phyloP scores from a whole-genome alignment of 2,113 vertebrate genomes.

The Syngnathus typhle region DNA sequence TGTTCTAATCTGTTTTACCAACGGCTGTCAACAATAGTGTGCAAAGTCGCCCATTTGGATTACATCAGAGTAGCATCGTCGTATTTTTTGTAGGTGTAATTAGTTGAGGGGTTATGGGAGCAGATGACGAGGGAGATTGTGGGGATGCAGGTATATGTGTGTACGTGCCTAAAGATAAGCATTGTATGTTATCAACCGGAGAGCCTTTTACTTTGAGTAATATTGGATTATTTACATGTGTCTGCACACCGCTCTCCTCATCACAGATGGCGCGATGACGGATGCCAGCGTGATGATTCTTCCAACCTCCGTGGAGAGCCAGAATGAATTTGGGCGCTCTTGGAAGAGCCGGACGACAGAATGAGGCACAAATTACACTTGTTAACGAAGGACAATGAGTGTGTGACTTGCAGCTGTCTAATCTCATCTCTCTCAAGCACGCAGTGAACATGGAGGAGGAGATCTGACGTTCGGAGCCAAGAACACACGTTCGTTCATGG shows the following conservation, averaged over 20 bases:
- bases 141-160: conserved; percentile 15
- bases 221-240: not conserved
- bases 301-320: conserved; percentile 58
- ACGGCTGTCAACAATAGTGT: conserved; percentile 11
- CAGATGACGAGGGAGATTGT: conserved; percentile 20
- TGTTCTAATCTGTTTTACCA: conserved; percentile 19
- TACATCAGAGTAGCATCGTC: conserved; percentile 33
- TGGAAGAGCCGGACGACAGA: conserved; percentile 62
- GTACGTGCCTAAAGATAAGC: not conserved
- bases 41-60: conserved; percentile 34
- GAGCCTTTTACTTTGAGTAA: not conserved
- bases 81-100: conserved; percentile 50
- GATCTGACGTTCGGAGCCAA: conserved; percentile 42
- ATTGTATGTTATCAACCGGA: not conserved
- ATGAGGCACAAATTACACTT: conserved; percentile 65
- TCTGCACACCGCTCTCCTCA: conserved; percentile 39
- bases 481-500: conserved; percentile 29
- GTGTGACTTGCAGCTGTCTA: conserved; percentile 63
- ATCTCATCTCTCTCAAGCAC: conserved; percentile 61
- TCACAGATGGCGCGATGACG: conserved; percentile 67
- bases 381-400: conserved; percentile 67
- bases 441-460: conserved; percentile 46
- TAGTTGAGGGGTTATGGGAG: conserved; percentile 49
- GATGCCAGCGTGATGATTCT: conserved; percentile 63
- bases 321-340: conserved; percentile 66